Evolutionary conservation across 2,888 invertebrate genomes (phyloP).

Genomic region (Drosophila ustulata): DNA sequence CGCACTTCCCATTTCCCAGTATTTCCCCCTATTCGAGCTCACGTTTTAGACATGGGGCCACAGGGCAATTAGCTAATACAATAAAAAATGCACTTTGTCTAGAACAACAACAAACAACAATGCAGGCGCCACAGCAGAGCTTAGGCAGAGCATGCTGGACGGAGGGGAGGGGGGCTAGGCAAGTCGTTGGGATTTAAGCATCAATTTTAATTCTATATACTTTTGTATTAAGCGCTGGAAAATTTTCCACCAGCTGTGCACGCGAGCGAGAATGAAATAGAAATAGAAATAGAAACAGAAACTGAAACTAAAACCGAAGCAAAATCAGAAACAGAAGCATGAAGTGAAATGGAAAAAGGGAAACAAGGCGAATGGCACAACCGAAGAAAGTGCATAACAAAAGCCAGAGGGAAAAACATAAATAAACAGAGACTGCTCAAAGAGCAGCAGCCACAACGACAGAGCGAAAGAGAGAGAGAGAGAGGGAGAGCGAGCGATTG

Average conservation of each 20-base stretch:
- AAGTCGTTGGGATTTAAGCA: conserved; percentile 55
- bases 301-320: conserved; percentile 20
- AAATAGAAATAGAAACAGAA: conserved; percentile 35
- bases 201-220: conserved; percentile 71
- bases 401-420: conserved; percentile 55
- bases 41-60: conserved; percentile 22
- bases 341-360: conserved; percentile 38
- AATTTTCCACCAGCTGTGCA: conserved; percentile 77
- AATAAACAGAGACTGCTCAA: conserved; percentile 53
- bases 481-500: conserved; percentile 16
- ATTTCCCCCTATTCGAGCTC: conserved; percentile 18
- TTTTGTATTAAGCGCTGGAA: conserved; percentile 65
- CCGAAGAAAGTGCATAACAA: conserved; percentile 37
- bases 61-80: conserved; percentile 49
- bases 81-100: conserved; percentile 32
- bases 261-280: conserved; percentile 45
- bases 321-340: conserved; percentile 37
- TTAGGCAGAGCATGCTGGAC: neutral
- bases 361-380: conserved; percentile 37
- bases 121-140: conserved; percentile 58
- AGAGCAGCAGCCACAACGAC: too few species aligned
- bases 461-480: conserved; percentile 3
- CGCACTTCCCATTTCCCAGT: conserved; percentile 7
- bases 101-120: conserved; percentile 28
- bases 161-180: conserved; percentile 1